phyloP scores from a whole-genome alignment of 1,140 invertebrate species.

The Mactra quadrangularis region DNA sequence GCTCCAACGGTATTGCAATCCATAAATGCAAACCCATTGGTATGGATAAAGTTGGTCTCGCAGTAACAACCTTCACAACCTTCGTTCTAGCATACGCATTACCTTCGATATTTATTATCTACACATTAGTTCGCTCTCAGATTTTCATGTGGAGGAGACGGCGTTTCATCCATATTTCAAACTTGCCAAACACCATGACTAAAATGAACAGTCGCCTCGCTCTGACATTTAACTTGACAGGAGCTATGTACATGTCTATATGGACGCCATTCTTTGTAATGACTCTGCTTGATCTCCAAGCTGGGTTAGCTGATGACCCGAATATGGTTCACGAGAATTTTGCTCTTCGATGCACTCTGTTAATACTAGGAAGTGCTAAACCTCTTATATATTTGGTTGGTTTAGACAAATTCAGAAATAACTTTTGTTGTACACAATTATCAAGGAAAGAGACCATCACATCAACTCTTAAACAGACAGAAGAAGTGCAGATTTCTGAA shows the following conservation, averaged over 20 bases:
- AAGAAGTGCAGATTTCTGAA: no score
- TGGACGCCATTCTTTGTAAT: slow-evolving; percentile 52
- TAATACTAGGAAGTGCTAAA: slow-evolving; percentile 48
- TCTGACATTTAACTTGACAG: slow-evolving; percentile 32
- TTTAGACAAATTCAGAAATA: slow-evolving; percentile 39
- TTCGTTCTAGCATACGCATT: slow-evolving; percentile 25
- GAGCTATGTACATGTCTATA: slow-evolving; percentile 1
- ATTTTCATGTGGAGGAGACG: slow-evolving; percentile 29
- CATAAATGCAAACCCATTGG: slow-evolving; percentile 8
- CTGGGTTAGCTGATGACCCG: neutral
- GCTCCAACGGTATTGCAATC: neutral
- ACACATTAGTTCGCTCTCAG: neutral
- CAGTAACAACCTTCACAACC: neutral
- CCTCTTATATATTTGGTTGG: slow-evolving; percentile 38
- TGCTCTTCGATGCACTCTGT: slow-evolving; percentile 40
- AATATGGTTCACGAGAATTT: slow-evolving; percentile 8
- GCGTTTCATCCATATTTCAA: slow-evolving; percentile 1
- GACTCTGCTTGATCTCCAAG: slow-evolving; percentile 21
- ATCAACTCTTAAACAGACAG: no score
- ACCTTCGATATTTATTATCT: slow-evolving; percentile 4
- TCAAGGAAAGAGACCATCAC: no score
- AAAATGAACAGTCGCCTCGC: slow-evolving; percentile 21
- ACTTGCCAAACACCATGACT: neutral
- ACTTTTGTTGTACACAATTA: no score
- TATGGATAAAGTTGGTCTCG: neutral